A percentile compares a stretch with the other conserved stretches of the same genome.
These are phyloP conservation scores for Xylota segnis DNA, from an alignment of 2,888 invertebrate genomes.

Conservation along the genomic window DNA sequence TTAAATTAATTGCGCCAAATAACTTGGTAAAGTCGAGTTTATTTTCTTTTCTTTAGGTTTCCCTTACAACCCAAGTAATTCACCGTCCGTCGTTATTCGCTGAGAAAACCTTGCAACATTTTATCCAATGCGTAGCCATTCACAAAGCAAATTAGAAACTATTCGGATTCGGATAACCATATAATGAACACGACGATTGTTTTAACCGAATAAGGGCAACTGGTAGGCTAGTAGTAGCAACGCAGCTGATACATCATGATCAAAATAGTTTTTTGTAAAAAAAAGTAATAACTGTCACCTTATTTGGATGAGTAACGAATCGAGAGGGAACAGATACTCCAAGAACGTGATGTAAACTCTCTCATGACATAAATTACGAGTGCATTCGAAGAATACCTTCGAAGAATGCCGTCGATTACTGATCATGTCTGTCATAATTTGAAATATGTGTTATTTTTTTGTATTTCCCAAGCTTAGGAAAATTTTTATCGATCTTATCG, in stretches of 20 bases:
- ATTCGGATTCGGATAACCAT: conserved; percentile 29
- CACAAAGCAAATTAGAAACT: conserved; percentile 32
- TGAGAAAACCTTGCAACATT: conserved; percentile 11
- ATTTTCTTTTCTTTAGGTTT: not conserved
- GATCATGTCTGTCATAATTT: conserved; percentile 17
- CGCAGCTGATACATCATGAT: conserved; percentile 7
- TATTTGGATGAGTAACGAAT: conserved; percentile 6
- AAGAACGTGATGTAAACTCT: conserved; percentile 21
- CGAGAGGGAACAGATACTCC: not conserved
- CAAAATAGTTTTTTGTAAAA: too few species aligned
- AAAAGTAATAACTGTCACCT: not conserved
- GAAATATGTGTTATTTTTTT: not conserved
- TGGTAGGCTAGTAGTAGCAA: conserved; percentile 33
- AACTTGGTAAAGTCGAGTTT: conserved; percentile 21
- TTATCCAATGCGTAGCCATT: not conserved
- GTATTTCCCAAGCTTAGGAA: conserved; percentile 2
- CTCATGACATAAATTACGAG: not conserved
- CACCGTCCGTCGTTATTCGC: not conserved
- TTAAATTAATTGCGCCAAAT: conserved; percentile 35
- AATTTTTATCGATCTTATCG: not conserved
- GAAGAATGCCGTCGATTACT: conserved; percentile 32
- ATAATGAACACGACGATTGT: conserved; percentile 46
- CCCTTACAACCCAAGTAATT: not conserved
- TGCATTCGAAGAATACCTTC: conserved; percentile 17
- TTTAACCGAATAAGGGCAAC: conserved; percentile 60